Evolutionary conservation across 2,888 invertebrate genomes (phyloP), one percentile per base, ranked within the genome.

Genomic region (Lacanobia oleracea): DNA sequence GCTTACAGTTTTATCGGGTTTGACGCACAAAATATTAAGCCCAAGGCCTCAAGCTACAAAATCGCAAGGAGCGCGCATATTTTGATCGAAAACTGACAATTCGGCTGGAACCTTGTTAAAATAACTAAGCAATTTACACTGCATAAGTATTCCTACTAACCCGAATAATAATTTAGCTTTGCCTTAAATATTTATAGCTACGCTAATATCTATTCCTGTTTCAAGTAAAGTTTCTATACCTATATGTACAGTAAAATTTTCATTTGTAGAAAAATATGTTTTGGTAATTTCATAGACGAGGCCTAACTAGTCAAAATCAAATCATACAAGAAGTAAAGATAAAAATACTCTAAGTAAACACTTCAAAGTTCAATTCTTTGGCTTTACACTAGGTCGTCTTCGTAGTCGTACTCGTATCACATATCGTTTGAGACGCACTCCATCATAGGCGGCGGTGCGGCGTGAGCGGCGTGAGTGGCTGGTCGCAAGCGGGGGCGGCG

Each of bases 351-450:
- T 56, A 61, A 62, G 68, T 79, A 62, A 70, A 78, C 68, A 72
- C 67, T 78, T 75, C 57, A 76, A 66, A 63, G 80, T 75, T 82
- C 69, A 67, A 72, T 71, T 89, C 89, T 88, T 91, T 88, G 88
- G 88, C 83, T 87, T 92, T 93, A 95, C 86, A 95, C 94, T 84
- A 94, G 89, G 88, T 95, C 94, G 69, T 94, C 94, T 90, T 94
- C 94, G 75, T 89, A 88, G 74, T 94, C 92, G 74, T 88, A 88
- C 75, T 94, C 92, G 86, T 95, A 95, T 95, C 95, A 95, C 83
- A 95, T 94, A 77, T 94, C 93, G 53, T 90, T 90, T 27, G 91
- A 84, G 75, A 89, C 88, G 56, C 90, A 86, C 23, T 78, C 73
- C 27, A 54, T 7, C 51, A 91, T 81, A 21, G 91, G 86, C 8